Conservation (phyloP, 2,113 vertebrate species). For the Ramphastos sulfuratus region DNA sequence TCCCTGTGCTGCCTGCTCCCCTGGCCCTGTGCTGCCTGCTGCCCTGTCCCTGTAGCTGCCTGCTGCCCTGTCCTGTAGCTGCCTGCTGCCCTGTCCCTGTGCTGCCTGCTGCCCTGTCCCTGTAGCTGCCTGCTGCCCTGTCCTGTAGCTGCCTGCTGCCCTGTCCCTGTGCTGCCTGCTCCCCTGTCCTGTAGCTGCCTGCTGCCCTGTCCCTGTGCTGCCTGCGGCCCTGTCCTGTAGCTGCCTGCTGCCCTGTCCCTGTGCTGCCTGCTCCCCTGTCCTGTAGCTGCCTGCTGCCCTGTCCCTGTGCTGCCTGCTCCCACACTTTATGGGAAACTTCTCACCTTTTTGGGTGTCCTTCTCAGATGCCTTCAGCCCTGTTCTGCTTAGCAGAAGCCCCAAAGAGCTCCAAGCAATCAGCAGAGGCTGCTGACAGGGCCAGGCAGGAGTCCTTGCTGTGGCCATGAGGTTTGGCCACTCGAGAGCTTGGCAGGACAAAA, state of each 20-base stretch:
- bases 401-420: not conserved
- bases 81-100: too few species aligned
- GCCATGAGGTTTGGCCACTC: not conserved
- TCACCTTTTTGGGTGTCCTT: not conserved
- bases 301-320: not conserved
- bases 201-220: too few species aligned
- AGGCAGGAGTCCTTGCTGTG: slow-evolving; percentile 13
- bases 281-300: not conserved
- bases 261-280: not conserved
- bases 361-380: not conserved
- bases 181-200: too few species aligned
- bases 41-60: too few species aligned
- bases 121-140: too few species aligned
- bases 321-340: not conserved
- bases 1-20: too few species aligned
- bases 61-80: too few species aligned
- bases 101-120: too few species aligned
- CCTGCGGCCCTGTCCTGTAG: too few species aligned
- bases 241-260: not conserved
- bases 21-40: too few species aligned
- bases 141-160: too few species aligned
- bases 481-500: slow-evolving; percentile 25
- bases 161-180: too few species aligned
- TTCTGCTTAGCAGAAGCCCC: not conserved
- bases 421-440: not conserved